These are phyloP conservation scores for Malaclemys terrapin DNA, from an alignment of 2,113 vertebrate species.

Conservation along the genomic window DNA sequence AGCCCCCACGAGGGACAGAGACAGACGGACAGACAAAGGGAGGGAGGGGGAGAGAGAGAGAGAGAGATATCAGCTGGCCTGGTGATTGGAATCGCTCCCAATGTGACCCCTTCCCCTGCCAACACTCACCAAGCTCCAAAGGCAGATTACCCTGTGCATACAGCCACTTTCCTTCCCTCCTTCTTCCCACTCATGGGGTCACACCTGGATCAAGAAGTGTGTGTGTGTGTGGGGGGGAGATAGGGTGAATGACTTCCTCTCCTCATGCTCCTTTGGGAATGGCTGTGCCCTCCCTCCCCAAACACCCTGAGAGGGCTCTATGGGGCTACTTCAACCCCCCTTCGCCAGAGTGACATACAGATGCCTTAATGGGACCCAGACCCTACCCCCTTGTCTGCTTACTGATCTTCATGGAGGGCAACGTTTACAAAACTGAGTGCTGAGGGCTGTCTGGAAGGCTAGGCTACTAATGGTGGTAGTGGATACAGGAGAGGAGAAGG, in stretches of 20 bases:
- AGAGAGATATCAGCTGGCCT: background rate
- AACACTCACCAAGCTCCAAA: background rate
- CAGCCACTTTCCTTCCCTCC: background rate
- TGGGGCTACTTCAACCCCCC: background rate
- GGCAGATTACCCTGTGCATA: background rate
- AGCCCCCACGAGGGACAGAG: background rate
- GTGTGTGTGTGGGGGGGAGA: background rate
- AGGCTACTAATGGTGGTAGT: rapidly evolving
- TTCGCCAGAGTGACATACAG: background rate
- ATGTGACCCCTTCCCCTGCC: background rate
- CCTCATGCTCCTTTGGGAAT: background rate
- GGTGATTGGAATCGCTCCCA: rapidly evolving
- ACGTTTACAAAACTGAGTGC: background rate
- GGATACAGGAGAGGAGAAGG: background rate
- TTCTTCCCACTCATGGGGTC: background rate
- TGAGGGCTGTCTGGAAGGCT: background rate
- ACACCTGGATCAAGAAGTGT: background rate
- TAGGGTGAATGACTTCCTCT: rapidly evolving
- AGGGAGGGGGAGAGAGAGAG: conserved; percentile 14
- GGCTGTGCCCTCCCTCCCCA: rapidly evolving
- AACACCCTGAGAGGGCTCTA: background rate
- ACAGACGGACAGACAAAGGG: rapidly evolving
- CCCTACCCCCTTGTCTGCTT: background rate
- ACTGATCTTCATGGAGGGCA: background rate
- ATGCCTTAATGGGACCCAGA: background rate